Evolutionary conservation across 2,888 invertebrate species (phyloP), one percentile per base, ranked within the genome.

Genomic region (Brachycybe producta): DNA sequence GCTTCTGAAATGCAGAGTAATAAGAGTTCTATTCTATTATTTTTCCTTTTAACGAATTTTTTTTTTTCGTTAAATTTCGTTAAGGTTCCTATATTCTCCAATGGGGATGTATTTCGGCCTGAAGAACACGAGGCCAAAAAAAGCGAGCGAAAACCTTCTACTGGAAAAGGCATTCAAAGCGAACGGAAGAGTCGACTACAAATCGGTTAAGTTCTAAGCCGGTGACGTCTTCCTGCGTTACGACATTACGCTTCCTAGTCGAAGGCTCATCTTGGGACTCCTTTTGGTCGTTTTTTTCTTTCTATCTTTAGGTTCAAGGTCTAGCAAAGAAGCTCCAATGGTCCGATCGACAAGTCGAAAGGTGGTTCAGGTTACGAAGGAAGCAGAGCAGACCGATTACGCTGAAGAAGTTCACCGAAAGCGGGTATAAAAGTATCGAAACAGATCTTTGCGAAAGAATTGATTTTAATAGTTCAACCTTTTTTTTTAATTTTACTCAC

Each of bases 361-460:
- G 91, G 59, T 94, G 92, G 92, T 77, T 91, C 70, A 76, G 92
- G 57, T 72, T 83, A 52, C 75, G 91, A 49, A 75, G 82, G 57
- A 79, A 82, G 47, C 84, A 86, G 68, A 86, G 86, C 62, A 87
- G 83, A 65, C 90, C 91, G 1, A 85, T 87, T 21, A 85, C 83
- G 3, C 73, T 92, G 60, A 79, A 81, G 42, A 91, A 92, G 68
- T 94, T 94, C 70, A 83, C 84, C 64, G 92, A 94, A 71, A 87
- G 84, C 64, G 77, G 82, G 70, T 74, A 34, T 7, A 8, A 43
- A 15, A 19, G 5, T 5, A 34, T 2, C 40, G n/a, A 26, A 43
- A 42, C 17, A 7, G 4, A 15, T 26, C 13, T 39, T 11, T 8
- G 30, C 32, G 32, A 32, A 38, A 15, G 8, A 7, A 13, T 38